A percentile compares a stretch with the other conserved stretches of the same genome.
Evolutionary conservation across 2,888 invertebrate species (phyloP).

Genomic region (Macroteleia sp.): DNA sequence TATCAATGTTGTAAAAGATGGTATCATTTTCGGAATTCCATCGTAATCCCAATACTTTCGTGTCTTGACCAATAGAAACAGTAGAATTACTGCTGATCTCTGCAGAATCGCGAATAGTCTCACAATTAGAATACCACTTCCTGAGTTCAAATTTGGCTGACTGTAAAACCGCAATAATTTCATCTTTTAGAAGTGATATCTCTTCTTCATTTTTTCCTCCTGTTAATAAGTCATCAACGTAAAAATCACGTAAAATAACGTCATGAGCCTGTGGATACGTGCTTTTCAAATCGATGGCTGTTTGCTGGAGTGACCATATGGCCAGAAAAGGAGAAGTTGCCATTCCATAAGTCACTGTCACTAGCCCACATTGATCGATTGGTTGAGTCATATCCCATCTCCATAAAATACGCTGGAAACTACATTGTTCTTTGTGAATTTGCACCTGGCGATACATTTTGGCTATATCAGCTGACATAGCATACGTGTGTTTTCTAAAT

Average conservation of each 20-base stretch:
- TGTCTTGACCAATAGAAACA: too few relatives aligned
- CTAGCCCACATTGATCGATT: conserved; percentile 32
- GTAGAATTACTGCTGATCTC: too few relatives aligned
- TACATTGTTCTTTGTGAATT: conserved; percentile 39
- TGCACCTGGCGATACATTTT: conserved; percentile 70
- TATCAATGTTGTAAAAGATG: too few relatives aligned
- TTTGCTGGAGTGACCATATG: conserved; percentile 11
- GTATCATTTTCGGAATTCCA: too few relatives aligned
- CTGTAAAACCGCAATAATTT: too few relatives aligned
- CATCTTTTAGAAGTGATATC: background rate
- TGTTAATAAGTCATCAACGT: conserved; percentile 45
- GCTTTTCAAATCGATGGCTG: conserved; percentile 8
- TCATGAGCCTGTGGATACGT: conserved; percentile 19
- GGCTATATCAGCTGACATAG: conserved; percentile 17
- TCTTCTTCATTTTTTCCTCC: conserved; percentile 25
- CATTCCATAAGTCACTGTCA: conserved; percentile 38
- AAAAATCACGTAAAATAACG: conserved; percentile 15
- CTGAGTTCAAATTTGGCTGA: too few relatives aligned
- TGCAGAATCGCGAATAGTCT: too few relatives aligned
- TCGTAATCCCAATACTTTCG: too few relatives aligned
- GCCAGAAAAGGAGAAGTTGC: conserved; percentile 31
- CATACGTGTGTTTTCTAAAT: conserved; percentile 10
- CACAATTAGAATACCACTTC: too few relatives aligned
- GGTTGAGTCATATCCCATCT: conserved; percentile 33
- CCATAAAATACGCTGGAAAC: conserved; percentile 72